Conservation (phyloP, 2,888 invertebrate species). For the Tubulanus polymorphus region DNA sequence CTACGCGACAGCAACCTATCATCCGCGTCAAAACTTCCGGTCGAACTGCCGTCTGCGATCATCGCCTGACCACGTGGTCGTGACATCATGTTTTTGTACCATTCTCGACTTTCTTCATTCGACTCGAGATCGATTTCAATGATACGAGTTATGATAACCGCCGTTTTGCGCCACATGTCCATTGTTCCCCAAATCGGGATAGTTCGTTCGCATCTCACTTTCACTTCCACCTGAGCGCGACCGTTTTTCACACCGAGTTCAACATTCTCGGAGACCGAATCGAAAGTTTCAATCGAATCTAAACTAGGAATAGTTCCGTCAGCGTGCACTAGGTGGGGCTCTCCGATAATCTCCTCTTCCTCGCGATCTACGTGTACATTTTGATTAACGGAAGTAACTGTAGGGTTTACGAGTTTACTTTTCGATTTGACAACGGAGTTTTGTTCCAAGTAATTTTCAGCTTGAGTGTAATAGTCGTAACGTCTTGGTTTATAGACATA, state of each 20-base stretch:
- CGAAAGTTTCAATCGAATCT: constrained; percentile 21
- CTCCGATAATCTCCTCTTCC: not conserved
- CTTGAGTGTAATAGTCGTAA: too few relatives aligned
- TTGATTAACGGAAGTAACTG: not conserved
- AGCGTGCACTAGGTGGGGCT: constrained; percentile 6
- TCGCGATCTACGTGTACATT: constrained; percentile 4
- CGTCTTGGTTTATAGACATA: too few relatives aligned
- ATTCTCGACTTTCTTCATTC: constrained; percentile 41
- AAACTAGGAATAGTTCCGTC: constrained; percentile 9
- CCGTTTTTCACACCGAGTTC: constrained; percentile 22
- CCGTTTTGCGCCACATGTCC: constrained; percentile 49
- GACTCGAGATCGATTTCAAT: constrained; percentile 50
- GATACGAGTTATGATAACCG: constrained; percentile 47
- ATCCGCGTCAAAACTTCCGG: not conserved
- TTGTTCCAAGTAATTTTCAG: not conserved
- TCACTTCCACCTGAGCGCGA: constrained; percentile 19
- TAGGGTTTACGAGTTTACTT: not conserved
- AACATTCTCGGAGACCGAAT: constrained; percentile 29
- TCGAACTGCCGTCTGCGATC: constrained; percentile 3
- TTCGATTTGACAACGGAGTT: not conserved
- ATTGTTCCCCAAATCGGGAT: constrained; percentile 45
- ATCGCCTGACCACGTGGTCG: not conserved
- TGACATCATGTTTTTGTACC: constrained; percentile 40
- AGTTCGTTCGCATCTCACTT: constrained; percentile 47
- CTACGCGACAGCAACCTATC: constrained; percentile 32